A percentile compares a stretch with the other conserved stretches of the same genome.
Evolutionary conservation across 2,797 vertebrate species (phyloP).

Genomic region (Enteromius anoplus): DNA sequence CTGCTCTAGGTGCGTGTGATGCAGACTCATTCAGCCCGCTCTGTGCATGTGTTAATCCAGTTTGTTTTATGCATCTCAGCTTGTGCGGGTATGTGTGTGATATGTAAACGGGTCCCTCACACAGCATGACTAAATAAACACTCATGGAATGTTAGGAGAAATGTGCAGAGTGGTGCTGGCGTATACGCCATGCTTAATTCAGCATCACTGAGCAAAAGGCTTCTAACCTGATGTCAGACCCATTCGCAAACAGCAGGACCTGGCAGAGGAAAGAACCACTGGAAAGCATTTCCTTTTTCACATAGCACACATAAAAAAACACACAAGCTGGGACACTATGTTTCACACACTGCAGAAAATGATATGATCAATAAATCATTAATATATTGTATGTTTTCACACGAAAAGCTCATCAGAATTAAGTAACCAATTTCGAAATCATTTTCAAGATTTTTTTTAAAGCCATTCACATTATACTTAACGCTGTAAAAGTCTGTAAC

Average conservation of each 20-base stretch:
- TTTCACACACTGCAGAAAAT: neutral
- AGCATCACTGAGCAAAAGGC: slow-evolving; percentile 62
- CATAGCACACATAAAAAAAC: slow-evolving; percentile 29
- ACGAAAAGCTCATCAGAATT: too few species aligned
- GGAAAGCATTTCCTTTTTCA: slow-evolving; percentile 54
- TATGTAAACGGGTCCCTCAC: slow-evolving; percentile 52
- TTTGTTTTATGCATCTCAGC: slow-evolving; percentile 26
- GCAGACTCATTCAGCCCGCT: neutral
- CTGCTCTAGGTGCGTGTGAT: neutral
- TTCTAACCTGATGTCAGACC: slow-evolving; percentile 63
- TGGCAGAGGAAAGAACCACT: slow-evolving; percentile 61
- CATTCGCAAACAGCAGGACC: slow-evolving; percentile 62
- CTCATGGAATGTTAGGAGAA: slow-evolving; percentile 68
- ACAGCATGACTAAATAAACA: slow-evolving; percentile 68
- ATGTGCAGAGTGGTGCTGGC: slow-evolving; percentile 67
- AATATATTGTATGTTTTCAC: too few species aligned
- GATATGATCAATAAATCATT: neutral
- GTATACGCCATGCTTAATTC: slow-evolving; percentile 70
- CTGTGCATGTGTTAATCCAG: slow-evolving; percentile 27
- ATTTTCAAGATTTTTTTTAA: too few species aligned
- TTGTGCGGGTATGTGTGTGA: slow-evolving; percentile 45
- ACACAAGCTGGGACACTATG: slow-evolving; percentile 6
- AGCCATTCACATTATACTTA: too few species aligned
- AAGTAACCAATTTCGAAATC: too few species aligned
- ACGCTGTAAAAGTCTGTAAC: too few species aligned